These are phyloP conservation scores for Condylura cristata DNA, from an alignment of 2,113 vertebrate genomes.

Conservation along the genomic window DNA sequence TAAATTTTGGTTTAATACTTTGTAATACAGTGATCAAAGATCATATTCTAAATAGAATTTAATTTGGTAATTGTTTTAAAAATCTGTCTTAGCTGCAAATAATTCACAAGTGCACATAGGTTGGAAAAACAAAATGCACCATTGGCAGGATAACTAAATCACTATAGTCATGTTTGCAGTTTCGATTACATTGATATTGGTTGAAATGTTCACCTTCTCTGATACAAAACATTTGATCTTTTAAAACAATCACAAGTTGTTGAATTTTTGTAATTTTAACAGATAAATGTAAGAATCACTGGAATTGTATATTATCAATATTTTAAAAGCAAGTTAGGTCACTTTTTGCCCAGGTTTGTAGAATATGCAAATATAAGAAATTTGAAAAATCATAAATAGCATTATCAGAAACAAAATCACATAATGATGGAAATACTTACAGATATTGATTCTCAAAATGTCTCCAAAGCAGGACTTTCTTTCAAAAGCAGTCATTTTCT, in stretches of 20 bases:
- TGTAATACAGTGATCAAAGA: neutral
- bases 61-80: neutral
- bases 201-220: neutral
- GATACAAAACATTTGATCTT: neutral
- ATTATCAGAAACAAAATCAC: neutral
- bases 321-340: neutral
- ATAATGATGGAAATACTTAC: neutral
- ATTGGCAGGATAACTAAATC: neutral
- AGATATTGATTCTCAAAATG: neutral
- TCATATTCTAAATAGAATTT: slow-evolving; percentile 12
- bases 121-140: neutral
- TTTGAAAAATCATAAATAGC: neutral
- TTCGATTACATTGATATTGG: neutral
- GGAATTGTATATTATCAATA: neutral
- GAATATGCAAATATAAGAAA: neutral
- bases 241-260: slow-evolving; percentile 2
- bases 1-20: neutral
- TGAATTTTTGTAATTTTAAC: neutral
- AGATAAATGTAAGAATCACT: neutral
- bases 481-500: neutral
- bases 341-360: neutral
- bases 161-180: neutral
- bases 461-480: neutral
- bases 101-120: neutral
- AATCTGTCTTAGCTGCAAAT: neutral